Conservation (phyloP, 2,888 invertebrate genomes). For the Lepas anatifera region DNA sequence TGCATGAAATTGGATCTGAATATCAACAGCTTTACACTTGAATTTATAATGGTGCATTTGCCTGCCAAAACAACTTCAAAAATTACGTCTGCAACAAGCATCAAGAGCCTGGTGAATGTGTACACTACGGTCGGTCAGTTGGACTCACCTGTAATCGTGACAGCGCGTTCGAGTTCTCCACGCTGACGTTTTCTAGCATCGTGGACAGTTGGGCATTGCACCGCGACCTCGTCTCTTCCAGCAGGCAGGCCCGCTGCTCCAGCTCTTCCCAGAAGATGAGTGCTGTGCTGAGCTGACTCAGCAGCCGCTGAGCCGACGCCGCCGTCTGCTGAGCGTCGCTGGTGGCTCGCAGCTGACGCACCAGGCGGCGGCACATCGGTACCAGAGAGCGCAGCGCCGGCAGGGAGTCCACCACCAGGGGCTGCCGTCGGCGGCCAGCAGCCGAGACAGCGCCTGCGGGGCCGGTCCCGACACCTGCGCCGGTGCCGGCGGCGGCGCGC, state of each 20-base stretch:
- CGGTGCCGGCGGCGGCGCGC: background rate
- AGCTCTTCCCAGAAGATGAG: background rate
- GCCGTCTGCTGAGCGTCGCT: no score
- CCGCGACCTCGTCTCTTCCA: constrained; percentile 93
- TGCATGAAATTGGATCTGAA: no score
- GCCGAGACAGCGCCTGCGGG: background rate
- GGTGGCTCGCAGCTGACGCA: background rate
- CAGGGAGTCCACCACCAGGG: background rate
- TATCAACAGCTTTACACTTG: no score
- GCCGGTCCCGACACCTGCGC: no score
- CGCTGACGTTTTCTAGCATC: constrained; percentile 48
- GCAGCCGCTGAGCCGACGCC: background rate
- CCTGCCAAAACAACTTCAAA: no score
- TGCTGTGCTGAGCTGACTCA: background rate
- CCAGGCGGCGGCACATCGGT: background rate
- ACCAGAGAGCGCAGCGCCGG: background rate
- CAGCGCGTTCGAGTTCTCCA: constrained; percentile 6
- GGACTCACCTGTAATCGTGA: constrained; percentile 32
- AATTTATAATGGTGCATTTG: no score
- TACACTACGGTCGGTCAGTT: no score
- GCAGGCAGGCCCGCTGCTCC: constrained; percentile 67
- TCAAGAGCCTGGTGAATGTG: no score
- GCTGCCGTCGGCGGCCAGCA: background rate
- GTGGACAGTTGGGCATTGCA: constrained; percentile 82
- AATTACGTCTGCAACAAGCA: no score